Percentiles rank a stretch among this genome's conserved stretches.
phyloP scores from a whole-genome alignment of 2,113 vertebrate genomes.

The Anolis carolinensis region DNA sequence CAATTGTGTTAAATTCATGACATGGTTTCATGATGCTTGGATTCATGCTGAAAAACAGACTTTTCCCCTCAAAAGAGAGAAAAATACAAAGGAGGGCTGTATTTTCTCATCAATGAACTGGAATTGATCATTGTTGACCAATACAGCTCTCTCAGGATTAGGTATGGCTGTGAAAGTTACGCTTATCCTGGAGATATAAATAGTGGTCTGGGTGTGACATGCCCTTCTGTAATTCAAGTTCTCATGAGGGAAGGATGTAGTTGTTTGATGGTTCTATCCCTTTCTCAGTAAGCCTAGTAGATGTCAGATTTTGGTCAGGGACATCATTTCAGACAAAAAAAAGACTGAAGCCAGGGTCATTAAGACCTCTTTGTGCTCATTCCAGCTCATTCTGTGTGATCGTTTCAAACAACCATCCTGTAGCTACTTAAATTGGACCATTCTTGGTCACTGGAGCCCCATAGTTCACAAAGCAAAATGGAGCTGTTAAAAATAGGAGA shows the following conservation, averaged over 20 bases:
- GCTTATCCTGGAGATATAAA: background rate
- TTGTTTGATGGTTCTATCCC: fast-evolving
- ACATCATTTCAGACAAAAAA: background rate
- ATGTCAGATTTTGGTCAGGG: background rate
- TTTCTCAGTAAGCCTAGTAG: constrained; percentile 1
- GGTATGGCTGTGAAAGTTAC: too few species aligned
- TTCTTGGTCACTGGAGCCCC: constrained; percentile 66
- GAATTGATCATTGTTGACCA: background rate
- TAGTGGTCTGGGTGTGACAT: background rate
- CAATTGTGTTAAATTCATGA: background rate
- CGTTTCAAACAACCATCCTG: constrained; percentile 40
- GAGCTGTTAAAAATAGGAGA: constrained; percentile 72
- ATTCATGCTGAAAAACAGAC: background rate
- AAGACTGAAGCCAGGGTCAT: constrained; percentile 26
- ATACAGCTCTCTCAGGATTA: background rate
- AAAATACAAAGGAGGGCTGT: too few species aligned
- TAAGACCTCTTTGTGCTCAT: constrained; percentile 56
- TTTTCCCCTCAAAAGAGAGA: background rate
- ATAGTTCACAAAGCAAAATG: constrained; percentile 68
- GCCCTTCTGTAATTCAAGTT: background rate
- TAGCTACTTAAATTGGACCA: constrained; percentile 70
- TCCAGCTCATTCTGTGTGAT: constrained; percentile 65
- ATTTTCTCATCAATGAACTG: background rate
- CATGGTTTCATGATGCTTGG: background rate
- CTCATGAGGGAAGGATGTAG: background rate